Conservation (phyloP, 2,113 vertebrate genomes). For the Engraulis encrasicolus region DNA sequence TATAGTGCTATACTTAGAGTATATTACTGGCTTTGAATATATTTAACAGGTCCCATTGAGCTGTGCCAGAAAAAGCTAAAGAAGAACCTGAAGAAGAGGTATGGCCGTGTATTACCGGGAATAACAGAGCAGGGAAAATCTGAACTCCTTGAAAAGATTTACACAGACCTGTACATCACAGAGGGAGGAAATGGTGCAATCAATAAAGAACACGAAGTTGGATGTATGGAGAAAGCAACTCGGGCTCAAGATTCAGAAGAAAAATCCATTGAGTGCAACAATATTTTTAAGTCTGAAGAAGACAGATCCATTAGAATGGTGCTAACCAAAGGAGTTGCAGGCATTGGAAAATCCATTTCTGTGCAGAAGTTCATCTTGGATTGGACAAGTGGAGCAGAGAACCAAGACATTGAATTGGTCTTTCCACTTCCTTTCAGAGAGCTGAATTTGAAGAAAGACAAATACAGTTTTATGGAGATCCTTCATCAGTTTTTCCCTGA, state of each 20-base stretch:
- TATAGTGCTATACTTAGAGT: not conserved
- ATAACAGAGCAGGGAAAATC: not conserved
- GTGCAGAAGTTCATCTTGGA: slow-evolving; percentile 41
- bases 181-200: not conserved
- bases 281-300: slow-evolving; percentile 18
- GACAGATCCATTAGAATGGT: slow-evolving; percentile 25
- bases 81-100: not conserved
- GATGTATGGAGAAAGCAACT: not conserved
- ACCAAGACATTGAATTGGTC: slow-evolving; percentile 34
- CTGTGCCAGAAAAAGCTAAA: not conserved
- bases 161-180: not conserved
- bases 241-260: not conserved
- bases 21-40: not conserved
- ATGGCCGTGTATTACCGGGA: not conserved
- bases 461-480: slow-evolving; percentile 31
- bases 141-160: not conserved
- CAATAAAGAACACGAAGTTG: slow-evolving; percentile 9
- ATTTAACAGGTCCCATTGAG: not conserved
- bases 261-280: slow-evolving; percentile 6
- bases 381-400: slow-evolving; percentile 26
- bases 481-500: slow-evolving; percentile 35
- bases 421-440: slow-evolving; percentile 42
- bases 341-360: slow-evolving; percentile 18
- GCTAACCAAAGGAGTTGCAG: slow-evolving; percentile 25
- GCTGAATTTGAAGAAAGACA: slow-evolving; percentile 20